These are phyloP conservation scores for Buceros bicornis DNA, from an alignment of 2,797 vertebrate species.

Conservation along the genomic window DNA sequence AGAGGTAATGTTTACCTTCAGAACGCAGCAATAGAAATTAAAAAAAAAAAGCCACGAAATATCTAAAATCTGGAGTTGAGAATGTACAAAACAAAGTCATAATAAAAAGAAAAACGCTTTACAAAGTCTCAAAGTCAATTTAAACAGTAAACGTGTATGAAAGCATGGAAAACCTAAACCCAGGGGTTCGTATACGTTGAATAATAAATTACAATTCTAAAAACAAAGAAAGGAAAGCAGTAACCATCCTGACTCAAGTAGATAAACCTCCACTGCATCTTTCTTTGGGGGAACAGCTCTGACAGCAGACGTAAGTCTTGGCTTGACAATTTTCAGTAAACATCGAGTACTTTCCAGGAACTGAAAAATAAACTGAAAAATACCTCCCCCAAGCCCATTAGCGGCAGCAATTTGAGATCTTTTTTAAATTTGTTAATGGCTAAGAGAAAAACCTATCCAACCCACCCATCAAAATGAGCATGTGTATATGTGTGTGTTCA, in stretches of 20 bases:
- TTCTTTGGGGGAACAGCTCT: not conserved
- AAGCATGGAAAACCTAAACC: conserved; percentile 67
- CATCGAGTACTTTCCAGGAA: not conserved
- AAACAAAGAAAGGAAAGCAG: conserved; percentile 55
- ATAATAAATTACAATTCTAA: conserved; percentile 78
- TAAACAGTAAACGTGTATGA: conserved; percentile 63
- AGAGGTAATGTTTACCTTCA: conserved; percentile 72
- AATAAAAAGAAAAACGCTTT: conserved; percentile 73
- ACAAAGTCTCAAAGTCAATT: conserved; percentile 61
- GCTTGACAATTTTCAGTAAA: not conserved
- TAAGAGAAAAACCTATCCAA: conserved; percentile 22
- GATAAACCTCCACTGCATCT: not conserved
- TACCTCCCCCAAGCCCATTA: not conserved
- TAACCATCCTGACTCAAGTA: conserved; percentile 31
- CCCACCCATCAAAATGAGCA: not conserved
- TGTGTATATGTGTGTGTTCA: not conserved
- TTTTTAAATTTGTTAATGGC: not conserved
- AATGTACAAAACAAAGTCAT: conserved; percentile 77
- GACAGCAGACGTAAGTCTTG: not conserved
- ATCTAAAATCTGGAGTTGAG: conserved; percentile 67
- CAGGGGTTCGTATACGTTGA: conserved; percentile 30
- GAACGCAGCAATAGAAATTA: conserved; percentile 66
- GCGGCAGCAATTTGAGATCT: not conserved
- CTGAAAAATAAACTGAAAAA: not conserved
- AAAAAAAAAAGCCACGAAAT: conserved; percentile 60